Percentiles rank a stretch among this genome's conserved stretches.
Conservation (phyloP, 1,140 invertebrate species). For the Ptiloglossa arizonensis region DNA sequence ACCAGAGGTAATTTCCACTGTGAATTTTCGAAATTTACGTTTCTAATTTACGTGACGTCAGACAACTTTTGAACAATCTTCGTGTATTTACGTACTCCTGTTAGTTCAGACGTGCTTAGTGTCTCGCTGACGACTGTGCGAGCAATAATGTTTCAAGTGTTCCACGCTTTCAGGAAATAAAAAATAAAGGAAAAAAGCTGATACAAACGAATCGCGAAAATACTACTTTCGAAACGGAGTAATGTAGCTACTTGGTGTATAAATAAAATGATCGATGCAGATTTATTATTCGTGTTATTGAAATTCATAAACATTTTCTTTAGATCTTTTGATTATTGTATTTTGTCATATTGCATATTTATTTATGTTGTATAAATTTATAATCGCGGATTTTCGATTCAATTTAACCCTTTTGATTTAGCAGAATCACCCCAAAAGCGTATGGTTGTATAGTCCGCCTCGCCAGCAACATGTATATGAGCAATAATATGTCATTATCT, state of each 20-base stretch:
- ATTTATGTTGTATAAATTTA: no score
- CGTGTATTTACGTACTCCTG: slow-evolving; percentile 50
- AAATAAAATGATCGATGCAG: slow-evolving; percentile 66
- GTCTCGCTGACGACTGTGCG: slow-evolving; percentile 36
- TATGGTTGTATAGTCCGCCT: no score
- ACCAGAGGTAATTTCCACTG: slow-evolving; percentile 1
- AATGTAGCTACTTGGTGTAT: slow-evolving; percentile 65
- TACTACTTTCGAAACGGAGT: slow-evolving; percentile 53
- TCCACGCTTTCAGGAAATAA: slow-evolving; percentile 49
- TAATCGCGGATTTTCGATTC: no score
- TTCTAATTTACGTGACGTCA: slow-evolving; percentile 27
- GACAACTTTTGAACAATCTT: slow-evolving; percentile 42
- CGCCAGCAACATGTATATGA: no score
- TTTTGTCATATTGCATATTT: no score
- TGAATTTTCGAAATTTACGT: slow-evolving; percentile 42
- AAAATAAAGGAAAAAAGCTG: slow-evolving; percentile 11
- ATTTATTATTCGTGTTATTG: slow-evolving; percentile 23
- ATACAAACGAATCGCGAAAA: slow-evolving; percentile 39
- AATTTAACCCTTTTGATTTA: no score
- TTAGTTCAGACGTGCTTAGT: slow-evolving; percentile 48
- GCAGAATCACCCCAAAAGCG: no score
- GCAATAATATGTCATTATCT: no score
- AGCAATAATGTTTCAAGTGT: slow-evolving; percentile 57
- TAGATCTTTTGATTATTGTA: no score
- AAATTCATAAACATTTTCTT: no score